These are phyloP conservation scores for Diplazon laetatorius DNA, from an alignment of 2,888 invertebrate genomes.

Conservation along the genomic window DNA sequence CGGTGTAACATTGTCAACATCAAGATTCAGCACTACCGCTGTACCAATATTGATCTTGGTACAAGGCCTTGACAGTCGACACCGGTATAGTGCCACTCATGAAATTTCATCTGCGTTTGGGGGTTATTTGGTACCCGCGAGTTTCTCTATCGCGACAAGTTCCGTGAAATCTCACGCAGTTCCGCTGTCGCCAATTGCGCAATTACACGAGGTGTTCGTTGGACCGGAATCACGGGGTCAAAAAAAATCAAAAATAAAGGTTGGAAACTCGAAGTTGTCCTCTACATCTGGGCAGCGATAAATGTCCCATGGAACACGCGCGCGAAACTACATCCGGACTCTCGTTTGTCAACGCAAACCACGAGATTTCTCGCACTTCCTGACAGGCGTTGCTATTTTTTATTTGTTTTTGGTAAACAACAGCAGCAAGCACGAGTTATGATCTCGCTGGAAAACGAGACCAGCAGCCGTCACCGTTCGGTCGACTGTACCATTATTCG, in stretches of 20 bases:
- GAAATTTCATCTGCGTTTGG: no score
- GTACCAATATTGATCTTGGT: no score
- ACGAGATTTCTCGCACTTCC: conserved; percentile 60
- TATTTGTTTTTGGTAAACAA: conserved; percentile 22
- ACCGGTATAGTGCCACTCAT: no score
- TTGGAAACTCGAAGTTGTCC: conserved; percentile 27
- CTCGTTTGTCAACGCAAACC: conserved; percentile 65
- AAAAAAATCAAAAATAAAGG: conserved; percentile 27
- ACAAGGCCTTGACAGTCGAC: no score
- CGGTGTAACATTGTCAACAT: no score
- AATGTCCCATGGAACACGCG: conserved; percentile 49
- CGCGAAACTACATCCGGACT: conserved; percentile 53
- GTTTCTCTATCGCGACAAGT: neutral
- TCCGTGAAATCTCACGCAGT: conserved; percentile 16
- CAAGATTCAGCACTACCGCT: no score
- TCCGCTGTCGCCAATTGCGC: conserved; percentile 38
- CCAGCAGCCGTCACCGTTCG: conserved; percentile 16
- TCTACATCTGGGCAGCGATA: conserved; percentile 48
- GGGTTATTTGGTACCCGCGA: neutral
- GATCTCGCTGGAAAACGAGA: conserved; percentile 29
- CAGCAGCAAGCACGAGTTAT: conserved; percentile 38
- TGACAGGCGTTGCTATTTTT: conserved; percentile 37
- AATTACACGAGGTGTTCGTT: conserved; percentile 45
- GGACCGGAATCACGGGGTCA: conserved; percentile 32
- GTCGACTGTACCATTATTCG: conserved; percentile 32